A percentile compares a stretch with the other conserved stretches of the same genome.
phyloP scores from a whole-genome alignment of 2,113 vertebrate genomes.

The Heterotilapia buettikoferi region DNA sequence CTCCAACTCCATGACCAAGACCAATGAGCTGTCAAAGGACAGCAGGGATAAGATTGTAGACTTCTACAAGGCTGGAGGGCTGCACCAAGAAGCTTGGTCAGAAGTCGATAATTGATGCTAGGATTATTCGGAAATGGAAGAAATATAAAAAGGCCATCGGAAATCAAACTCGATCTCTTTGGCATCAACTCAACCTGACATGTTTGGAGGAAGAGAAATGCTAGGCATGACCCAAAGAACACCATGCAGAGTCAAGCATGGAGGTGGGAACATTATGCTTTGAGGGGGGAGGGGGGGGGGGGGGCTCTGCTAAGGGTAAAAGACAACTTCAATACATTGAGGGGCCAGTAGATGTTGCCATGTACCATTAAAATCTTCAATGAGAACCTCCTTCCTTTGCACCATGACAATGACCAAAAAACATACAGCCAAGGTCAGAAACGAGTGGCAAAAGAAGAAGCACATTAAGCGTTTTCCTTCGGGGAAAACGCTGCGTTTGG shows the following conservation, averaged over 20 bases:
- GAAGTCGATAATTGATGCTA: neutral
- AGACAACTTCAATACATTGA: neutral
- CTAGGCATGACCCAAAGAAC: neutral
- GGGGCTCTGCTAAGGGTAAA: neutral
- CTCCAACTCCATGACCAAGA: neutral
- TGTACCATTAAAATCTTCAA: neutral
- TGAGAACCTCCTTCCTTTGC: neutral
- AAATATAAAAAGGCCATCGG: neutral
- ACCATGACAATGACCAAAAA: neutral
- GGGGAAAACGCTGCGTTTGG: rapidly evolving
- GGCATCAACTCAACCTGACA: neutral
- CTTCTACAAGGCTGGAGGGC: neutral
- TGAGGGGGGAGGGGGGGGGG: neutral
- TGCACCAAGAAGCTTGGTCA: neutral
- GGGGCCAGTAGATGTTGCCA: neutral
- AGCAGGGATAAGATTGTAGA: neutral
- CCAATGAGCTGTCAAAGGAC: neutral
- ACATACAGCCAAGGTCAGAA: neutral
- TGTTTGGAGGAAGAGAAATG: neutral
- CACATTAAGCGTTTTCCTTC: neutral
- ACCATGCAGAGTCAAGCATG: neutral
- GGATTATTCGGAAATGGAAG: neutral
- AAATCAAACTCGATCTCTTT: neutral
- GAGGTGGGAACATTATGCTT: neutral
- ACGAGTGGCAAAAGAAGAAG: neutral